phyloP scores from a whole-genome alignment of 2,113 vertebrate species.

The Lutjanus erythropterus region DNA sequence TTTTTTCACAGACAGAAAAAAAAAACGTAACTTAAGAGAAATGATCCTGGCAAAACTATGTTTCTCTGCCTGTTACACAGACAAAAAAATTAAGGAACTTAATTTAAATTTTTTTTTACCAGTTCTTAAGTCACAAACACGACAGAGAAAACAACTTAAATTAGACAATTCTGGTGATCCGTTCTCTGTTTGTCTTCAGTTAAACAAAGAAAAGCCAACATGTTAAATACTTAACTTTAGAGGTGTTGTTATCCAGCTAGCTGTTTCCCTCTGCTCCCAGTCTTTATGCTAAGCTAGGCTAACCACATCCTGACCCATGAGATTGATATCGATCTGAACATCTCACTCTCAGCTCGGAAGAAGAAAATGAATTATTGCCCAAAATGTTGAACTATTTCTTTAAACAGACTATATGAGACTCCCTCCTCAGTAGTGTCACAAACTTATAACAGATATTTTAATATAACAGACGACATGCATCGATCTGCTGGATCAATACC shows the following conservation, averaged over 20 bases:
- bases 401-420: neutral
- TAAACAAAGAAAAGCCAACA: neutral
- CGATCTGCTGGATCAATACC: neutral
- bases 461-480: neutral
- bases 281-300: constrained; percentile 1
- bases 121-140: too few species aligned
- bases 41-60: too few species aligned
- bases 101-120: too few species aligned
- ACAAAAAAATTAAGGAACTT: too few species aligned
- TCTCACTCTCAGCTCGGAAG: neutral
- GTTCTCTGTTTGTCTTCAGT: neutral
- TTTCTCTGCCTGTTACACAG: too few species aligned
- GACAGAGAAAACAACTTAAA: too few species aligned
- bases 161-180: too few species aligned
- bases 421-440: neutral
- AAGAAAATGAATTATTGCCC: neutral
- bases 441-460: neutral
- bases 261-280: neutral
- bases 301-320: neutral
- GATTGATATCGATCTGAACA: neutral
- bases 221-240: neutral
- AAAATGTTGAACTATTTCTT: neutral
- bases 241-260: neutral
- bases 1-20: too few species aligned
- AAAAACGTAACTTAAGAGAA: too few species aligned